Base-by-base conservation (phyloP, 2,888 invertebrate species). In the Orthosia cruda region DNA sequence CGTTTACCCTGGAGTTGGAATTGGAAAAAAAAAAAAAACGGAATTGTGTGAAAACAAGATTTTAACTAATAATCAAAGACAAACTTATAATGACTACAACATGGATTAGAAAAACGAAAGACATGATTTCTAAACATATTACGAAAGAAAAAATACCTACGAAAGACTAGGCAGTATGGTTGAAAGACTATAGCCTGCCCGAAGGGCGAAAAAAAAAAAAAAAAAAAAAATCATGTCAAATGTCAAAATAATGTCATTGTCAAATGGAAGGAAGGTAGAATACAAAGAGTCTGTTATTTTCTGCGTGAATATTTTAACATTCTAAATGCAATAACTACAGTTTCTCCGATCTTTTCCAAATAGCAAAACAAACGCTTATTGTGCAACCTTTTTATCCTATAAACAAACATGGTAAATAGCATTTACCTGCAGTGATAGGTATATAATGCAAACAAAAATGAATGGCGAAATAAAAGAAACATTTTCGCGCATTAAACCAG, bases 401-500 rank as follows among this genome's bases (percentile, higher is more conserved):
- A 7, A 26, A 26, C 32, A 15, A 18, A 52, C 32, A 15, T 71
- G 47, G 11, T 62, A 40, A 54, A 57, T 32, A 66, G 32, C 32
- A 71, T 66, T 69, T 71, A 62, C 12, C 12, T 67, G n/a, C 16
- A 64, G 32, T 50, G 54, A 18, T 65, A 63, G 20, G 47, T 40
- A n/a, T 70, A n/a, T 20, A 62, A 12, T 76, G 67, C 66, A 62
- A 66, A 52, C 63, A 89, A 63, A 92, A 76, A 94, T 96, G 95
- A 94, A 94, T 81, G 88, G 90, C 12, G 93, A 94, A 74, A 68
- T 95, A 67, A 94, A 93, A 86, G 92, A 92, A 58, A 93, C 93
- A 65, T 96, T 96, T 92, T 85, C 90, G 57, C 89, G 89, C 57
- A 92, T 97, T 64, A 97, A 97, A 89, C 97, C 97, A 26, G 88